These are phyloP conservation scores for Neogobius melanostomus DNA, from an alignment of 2,113 vertebrate genomes.

Conservation along the genomic window DNA sequence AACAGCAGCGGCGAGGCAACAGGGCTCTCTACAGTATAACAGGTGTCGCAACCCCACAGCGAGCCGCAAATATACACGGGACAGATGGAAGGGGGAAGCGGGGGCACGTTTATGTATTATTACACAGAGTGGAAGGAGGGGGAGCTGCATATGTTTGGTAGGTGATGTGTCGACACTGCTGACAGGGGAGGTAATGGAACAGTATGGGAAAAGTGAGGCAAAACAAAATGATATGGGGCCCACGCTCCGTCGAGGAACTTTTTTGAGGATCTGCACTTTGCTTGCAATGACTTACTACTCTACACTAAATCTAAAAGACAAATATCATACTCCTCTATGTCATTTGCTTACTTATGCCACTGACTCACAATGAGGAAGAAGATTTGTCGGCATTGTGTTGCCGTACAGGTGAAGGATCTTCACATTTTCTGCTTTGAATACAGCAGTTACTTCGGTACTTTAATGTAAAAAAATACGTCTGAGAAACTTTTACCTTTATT, in stretches of 20 bases:
- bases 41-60: slow-evolving; percentile 36
- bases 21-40: slow-evolving; percentile 24
- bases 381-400: no score
- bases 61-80: slow-evolving; percentile 29
- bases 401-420: no score
- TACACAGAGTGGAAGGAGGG: slow-evolving; percentile 4
- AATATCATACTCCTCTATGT: no score
- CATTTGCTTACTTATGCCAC: no score
- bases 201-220: background rate
- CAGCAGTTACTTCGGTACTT: no score
- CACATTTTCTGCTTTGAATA: no score
- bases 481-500: no score
- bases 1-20: slow-evolving; percentile 28
- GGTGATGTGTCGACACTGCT: slow-evolving; percentile 6
- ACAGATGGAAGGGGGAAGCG: slow-evolving; percentile 24
- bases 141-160: slow-evolving; percentile 14
- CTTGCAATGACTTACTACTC: no score
- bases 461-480: no score
- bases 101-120: slow-evolving; percentile 32
- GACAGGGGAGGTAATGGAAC: slow-evolving; percentile 16
- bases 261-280: no score
- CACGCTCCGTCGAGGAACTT: background rate
- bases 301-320: no score
- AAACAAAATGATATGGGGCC: background rate
- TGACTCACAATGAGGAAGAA: no score